Base-by-base conservation (phyloP, 2,113 vertebrate genomes). In the Ochotona curzoniae region DNA sequence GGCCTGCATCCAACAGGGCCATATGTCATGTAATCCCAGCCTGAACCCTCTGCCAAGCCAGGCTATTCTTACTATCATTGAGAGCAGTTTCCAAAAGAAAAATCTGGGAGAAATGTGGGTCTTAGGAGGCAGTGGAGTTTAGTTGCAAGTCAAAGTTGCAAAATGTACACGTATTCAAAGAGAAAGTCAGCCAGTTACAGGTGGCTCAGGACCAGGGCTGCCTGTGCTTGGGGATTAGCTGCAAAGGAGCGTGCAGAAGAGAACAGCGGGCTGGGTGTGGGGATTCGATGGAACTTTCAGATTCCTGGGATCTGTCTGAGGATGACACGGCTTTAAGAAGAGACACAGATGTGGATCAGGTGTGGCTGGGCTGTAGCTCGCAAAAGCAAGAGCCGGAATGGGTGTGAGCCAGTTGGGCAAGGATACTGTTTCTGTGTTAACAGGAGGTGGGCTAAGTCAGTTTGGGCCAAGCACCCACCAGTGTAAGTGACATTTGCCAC, bases 1-100 rank as follows among this genome's bases (percentile, higher is more conserved):
- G 94, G 94, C 94, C 89, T 3, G 15, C 17, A n/a, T 90, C 94
- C 96, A 95, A 73, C 61, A 94, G 71, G 94, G 75, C 96, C 95
- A 94, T 93, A 97, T 95, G 93, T 92, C 93, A 84, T 54, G 63
- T 73, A 93, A 93, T 92, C 90, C 93, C 92, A 93, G 92, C 90
- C 92, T 30, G 38, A 69, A 92, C 38, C 83, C 57, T 83, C 71
- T 92, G 96, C 95, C 96, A 96, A 91, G 76, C 35, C 57, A 32
- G 82, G 88, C 83, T 90, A 30, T 26, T 93, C 92, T 94, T 64
- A 67, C 9, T 92, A 86, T 83, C 23, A 54, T 79, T 87, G 85
- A 92, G 71, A 88, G 83, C 57, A 61, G 73, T 7, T 60, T 95
- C 92, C 88, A 76, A 76, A 93, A 90, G 75, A 74, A 78, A 91